Conservation (phyloP, 30 jellyfish, hydroid and myxozoan species). For the Clytia hemisphaerica region DNA sequence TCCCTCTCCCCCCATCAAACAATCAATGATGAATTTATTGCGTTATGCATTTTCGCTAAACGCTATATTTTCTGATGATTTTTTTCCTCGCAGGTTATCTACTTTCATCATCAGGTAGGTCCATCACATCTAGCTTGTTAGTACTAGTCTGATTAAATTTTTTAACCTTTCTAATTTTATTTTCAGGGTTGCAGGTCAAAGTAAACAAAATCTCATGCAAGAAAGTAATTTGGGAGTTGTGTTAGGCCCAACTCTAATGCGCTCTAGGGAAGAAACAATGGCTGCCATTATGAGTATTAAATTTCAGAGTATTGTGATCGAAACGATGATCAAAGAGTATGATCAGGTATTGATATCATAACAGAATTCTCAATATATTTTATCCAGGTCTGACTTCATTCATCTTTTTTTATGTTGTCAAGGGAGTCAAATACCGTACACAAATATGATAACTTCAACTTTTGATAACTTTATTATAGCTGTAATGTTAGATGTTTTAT, state of each 20-base stretch:
- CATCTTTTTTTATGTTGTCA: not conserved
- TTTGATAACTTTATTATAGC: not conserved
- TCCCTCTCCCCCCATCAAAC: too few species aligned
- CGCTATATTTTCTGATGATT: too few species aligned
- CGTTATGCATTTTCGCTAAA: too few species aligned
- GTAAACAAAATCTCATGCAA: slow-evolving; percentile 76
- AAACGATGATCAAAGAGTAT: slow-evolving; percentile 70
- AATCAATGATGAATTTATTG: too few species aligned
- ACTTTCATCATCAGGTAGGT: too few species aligned
- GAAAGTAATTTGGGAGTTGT: slow-evolving; percentile 93
- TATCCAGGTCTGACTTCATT: not conserved
- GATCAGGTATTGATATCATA: slow-evolving; percentile 93
- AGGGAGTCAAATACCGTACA: not conserved
- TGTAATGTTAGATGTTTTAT: not conserved
- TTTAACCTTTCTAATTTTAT: too few species aligned
- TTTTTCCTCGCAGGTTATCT: too few species aligned
- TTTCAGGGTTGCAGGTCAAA: slow-evolving; percentile 78
- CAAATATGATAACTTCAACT: not conserved
- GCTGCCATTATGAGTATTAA: slow-evolving; percentile 94
- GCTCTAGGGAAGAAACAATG: slow-evolving; percentile 91
- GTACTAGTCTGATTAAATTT: too few species aligned
- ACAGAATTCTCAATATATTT: too few species aligned
- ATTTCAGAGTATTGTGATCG: slow-evolving; percentile 87
- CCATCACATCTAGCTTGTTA: too few species aligned
- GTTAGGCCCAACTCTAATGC: slow-evolving; percentile 97